Evolutionary conservation across 1,140 invertebrate species (phyloP), one percentile per base, ranked within the genome.

Genomic region (Eurosta solidaginis): DNA sequence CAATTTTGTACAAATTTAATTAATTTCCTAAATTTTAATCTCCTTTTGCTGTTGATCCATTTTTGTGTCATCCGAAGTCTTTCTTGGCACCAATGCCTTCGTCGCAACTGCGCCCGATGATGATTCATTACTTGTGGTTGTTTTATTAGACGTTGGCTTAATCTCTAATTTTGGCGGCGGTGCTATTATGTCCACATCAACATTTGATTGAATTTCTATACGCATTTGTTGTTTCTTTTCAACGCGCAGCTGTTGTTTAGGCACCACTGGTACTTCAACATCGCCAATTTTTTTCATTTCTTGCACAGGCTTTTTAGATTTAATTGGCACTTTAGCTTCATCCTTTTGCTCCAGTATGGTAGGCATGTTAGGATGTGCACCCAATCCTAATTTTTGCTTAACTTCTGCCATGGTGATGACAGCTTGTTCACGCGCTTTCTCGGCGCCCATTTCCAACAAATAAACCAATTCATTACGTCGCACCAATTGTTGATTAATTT

Each of bases 341-440:
- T 77, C 52, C 74, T 76, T 76, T 17, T 63, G 50, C 36, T 59
- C 52, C 25, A 44, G 6, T 29, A 77, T 2, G 6, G 22, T 17
- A 17, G 78, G 78, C 42, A 63, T 59, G 47, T 49, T 75, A 9
- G 47, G 3, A 33, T 27, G 47, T 10, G 44, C 81, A 20, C 87
- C 87, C 77, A 93, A 87, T 6, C 93, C 93, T 42, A 94, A 88
- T 86, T 92, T 92, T 45, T 89, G 81, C 78, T 88, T 90, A 1
- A 97, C 93, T 88, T 95, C 92, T 22, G 84, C 82, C 89, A 94
- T 92, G 20, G 93, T 96, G 33, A 88, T 81, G 79, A 91, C 89
- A 6, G 96, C 95, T 68, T 93, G 91, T 50, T 87, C 83, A 12
- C 85, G 89, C 0, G 96, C 96, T 83, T 89, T 93, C 33, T 92